Conservation (phyloP, 2,113 vertebrate species). For the Myanophis thanlyinensis region DNA sequence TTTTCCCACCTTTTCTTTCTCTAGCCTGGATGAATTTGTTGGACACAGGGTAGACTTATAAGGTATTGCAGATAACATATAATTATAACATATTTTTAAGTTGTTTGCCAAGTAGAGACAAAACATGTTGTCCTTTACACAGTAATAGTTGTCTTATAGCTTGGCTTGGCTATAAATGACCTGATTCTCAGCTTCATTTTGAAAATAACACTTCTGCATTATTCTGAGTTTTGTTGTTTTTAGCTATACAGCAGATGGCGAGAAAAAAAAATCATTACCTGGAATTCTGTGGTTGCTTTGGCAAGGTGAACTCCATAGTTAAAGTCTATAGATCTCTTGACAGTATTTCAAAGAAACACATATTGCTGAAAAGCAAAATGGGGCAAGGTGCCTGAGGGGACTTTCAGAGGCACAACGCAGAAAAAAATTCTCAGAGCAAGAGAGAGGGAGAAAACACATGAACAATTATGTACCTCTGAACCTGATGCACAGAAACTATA, state of each 20-base stretch:
- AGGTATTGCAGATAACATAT: slow-evolving; percentile 40
- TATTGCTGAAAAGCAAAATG: not conserved
- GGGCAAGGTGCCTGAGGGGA: not conserved
- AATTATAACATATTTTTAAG: slow-evolving; percentile 15
- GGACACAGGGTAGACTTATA: slow-evolving; percentile 33
- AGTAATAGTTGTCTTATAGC: slow-evolving; percentile 55
- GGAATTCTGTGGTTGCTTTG: slow-evolving; percentile 45
- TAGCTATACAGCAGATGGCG: slow-evolving; percentile 3
- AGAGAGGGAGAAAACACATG: not conserved
- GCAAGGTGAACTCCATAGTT: slow-evolving; percentile 24
- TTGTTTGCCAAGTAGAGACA: slow-evolving; percentile 70
- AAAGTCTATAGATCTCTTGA: slow-evolving; percentile 20
- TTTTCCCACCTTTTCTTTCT: slow-evolving; percentile 42
- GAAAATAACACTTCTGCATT: slow-evolving; percentile 17
- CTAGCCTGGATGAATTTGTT: slow-evolving; percentile 73
- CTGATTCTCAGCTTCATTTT: slow-evolving; percentile 40
- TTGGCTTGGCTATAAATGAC: slow-evolving; percentile 56
- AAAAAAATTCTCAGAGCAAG: slow-evolving; percentile 20
- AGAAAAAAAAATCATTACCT: slow-evolving; percentile 35
- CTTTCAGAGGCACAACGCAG: slow-evolving; percentile 25
- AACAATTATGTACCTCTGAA: slow-evolving; percentile 21
- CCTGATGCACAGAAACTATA: slow-evolving; percentile 8
- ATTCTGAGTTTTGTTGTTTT: slow-evolving; percentile 17
- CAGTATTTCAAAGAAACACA: slow-evolving; percentile 30
- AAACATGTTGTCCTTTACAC: slow-evolving; percentile 59